Percentiles rank a stretch among this genome's conserved stretches.
Evolutionary conservation across 2,888 invertebrate species (phyloP).

Genomic region (Nebria salina): DNA sequence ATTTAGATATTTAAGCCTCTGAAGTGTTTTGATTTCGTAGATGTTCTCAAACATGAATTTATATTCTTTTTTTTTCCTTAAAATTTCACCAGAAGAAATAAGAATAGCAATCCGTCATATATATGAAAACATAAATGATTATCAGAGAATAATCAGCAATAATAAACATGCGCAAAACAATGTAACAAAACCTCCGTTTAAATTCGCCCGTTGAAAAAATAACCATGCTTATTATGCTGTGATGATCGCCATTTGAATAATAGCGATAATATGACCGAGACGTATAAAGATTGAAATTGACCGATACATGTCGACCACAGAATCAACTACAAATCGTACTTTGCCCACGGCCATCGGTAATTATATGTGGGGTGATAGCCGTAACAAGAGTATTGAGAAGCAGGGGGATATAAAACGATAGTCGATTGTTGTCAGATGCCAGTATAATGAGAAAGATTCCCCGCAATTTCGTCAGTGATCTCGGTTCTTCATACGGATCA

Average conservation of each 20-base stretch:
- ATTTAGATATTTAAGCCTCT: not conserved
- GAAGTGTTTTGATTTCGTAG: not conserved
- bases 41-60: not conserved
- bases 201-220: not conserved
- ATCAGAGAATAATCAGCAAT: not conserved
- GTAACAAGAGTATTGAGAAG: not conserved
- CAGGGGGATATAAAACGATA: conserved; percentile 17
- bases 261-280: conserved; percentile 24
- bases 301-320: conserved; percentile 29
- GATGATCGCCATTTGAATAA: conserved; percentile 30
- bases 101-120: not conserved
- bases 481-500: conserved; percentile 3
- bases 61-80: not conserved
- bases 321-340: conserved; percentile 10
- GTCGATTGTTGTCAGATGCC: conserved; percentile 45
- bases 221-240: not conserved
- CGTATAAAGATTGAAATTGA: conserved; percentile 39
- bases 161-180: not conserved
- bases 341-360: conserved; percentile 31
- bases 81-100: not conserved
- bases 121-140: not conserved
- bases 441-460: conserved; percentile 44
- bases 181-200: not conserved
- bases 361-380: conserved; percentile 26
- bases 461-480: conserved; percentile 14